Conservation (phyloP, 2,113 vertebrate genomes). For the Erythrolamprus reginae region DNA sequence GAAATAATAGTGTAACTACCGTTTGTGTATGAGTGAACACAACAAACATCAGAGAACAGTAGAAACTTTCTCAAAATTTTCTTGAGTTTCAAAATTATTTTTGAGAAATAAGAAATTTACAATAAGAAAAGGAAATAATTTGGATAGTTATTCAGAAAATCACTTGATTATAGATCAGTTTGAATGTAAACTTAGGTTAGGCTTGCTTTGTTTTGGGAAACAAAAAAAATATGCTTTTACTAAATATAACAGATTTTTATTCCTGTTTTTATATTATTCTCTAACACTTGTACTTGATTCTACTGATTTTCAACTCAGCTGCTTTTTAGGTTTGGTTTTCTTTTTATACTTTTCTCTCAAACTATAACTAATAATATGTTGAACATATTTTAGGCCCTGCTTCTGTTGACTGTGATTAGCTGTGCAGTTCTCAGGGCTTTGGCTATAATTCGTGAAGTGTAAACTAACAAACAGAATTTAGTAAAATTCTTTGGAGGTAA, state of each 20-base stretch:
- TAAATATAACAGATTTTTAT: neutral
- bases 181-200: neutral
- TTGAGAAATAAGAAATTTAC: neutral
- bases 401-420: neutral
- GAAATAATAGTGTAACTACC: neutral
- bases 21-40: neutral
- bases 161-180: neutral
- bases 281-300: neutral
- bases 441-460: neutral
- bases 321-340: neutral
- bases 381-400: neutral
- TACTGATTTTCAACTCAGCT: neutral
- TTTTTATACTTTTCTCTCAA: neutral
- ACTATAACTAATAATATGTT: neutral
- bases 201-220: neutral
- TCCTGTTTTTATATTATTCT: neutral
- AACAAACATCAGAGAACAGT: neutral
- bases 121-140: neutral
- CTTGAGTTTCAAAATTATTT: neutral
- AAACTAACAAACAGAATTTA: rapidly evolving
- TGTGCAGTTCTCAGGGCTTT: neutral
- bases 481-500: neutral
- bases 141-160: neutral
- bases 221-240: neutral
- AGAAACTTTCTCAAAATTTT: neutral